Evolutionary conservation across 1,140 invertebrate genomes (phyloP).

Genomic region (Druon quercuslanigerum): DNA sequence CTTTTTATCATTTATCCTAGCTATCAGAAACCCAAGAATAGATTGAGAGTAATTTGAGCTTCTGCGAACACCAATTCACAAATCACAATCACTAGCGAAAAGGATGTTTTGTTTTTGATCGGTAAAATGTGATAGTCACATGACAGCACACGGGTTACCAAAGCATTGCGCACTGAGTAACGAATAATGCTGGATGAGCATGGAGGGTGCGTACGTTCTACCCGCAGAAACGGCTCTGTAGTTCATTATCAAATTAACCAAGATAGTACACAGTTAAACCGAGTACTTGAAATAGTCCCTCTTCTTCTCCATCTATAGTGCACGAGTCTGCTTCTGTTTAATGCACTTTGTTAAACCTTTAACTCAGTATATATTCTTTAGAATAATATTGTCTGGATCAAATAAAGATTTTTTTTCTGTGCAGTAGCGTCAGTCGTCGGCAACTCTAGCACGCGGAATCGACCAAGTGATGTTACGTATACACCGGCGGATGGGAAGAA

Average conservation of each 20-base stretch:
- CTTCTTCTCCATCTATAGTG: too few species aligned
- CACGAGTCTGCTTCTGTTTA: too few species aligned
- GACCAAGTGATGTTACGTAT: constrained; percentile 6
- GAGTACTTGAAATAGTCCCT: too few species aligned
- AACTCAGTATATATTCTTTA: too few species aligned
- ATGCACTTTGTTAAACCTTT: too few species aligned
- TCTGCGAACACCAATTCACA: neutral
- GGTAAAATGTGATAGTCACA: neutral
- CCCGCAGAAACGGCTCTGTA: neutral
- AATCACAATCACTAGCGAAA: neutral
- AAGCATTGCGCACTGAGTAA: neutral
- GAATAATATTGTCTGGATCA: too few species aligned
- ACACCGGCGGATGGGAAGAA: neutral
- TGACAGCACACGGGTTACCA: neutral
- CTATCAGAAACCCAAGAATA: neutral
- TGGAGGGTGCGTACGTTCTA: neutral
- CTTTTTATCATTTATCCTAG: neutral
- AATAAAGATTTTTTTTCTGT: too few species aligned
- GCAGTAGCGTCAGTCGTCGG: neutral
- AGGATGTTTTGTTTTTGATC: neutral
- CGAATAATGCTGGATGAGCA: neutral
- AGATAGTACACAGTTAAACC: too few species aligned
- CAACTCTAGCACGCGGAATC: constrained; percentile 2
- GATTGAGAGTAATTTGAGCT: neutral
- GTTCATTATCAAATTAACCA: neutral